These are phyloP conservation scores for Ctenoplectra terminalis DNA, from an alignment of 1,140 invertebrate species.

Conservation along the genomic window DNA sequence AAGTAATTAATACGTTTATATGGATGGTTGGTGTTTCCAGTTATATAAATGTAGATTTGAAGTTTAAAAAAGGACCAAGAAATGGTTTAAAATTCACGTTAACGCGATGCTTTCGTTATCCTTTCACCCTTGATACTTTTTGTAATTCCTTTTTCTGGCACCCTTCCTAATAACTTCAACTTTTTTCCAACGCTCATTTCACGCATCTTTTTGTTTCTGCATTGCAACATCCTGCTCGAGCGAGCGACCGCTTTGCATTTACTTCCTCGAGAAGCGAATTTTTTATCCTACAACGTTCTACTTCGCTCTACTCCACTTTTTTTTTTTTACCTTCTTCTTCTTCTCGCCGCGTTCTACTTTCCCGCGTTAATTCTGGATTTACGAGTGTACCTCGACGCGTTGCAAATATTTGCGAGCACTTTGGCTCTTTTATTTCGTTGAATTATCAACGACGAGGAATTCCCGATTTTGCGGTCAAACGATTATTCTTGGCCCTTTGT, in stretches of 20 bases:
- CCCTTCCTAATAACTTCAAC: too few species aligned
- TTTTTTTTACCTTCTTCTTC: not conserved
- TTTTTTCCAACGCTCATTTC: too few species aligned
- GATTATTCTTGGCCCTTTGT: not conserved
- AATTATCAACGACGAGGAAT: not conserved
- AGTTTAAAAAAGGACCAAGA: too few species aligned
- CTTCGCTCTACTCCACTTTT: slow-evolving; percentile 4
- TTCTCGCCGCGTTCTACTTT: slow-evolving; percentile 31
- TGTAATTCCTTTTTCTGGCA: too few species aligned
- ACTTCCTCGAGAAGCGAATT: slow-evolving; percentile 5
- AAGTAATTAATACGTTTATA: too few species aligned
- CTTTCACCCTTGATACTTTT: too few species aligned
- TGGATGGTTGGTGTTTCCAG: too few species aligned
- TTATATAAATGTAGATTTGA: too few species aligned
- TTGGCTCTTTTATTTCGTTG: too few species aligned
- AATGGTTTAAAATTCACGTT: too few species aligned
- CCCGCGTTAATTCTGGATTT: slow-evolving; percentile 43
- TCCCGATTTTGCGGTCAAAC: not conserved
- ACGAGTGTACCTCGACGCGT: slow-evolving; percentile 12
- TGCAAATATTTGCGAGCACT: not conserved
- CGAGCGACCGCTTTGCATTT: not conserved
- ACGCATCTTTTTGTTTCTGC: too few species aligned
- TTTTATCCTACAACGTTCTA: slow-evolving; percentile 34
- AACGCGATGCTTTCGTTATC: too few species aligned
- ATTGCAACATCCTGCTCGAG: not conserved